Percentiles rank a stretch among this genome's conserved stretches.
phyloP scores from a whole-genome alignment of 2,888 invertebrate species.

The Apoderus coryli region DNA sequence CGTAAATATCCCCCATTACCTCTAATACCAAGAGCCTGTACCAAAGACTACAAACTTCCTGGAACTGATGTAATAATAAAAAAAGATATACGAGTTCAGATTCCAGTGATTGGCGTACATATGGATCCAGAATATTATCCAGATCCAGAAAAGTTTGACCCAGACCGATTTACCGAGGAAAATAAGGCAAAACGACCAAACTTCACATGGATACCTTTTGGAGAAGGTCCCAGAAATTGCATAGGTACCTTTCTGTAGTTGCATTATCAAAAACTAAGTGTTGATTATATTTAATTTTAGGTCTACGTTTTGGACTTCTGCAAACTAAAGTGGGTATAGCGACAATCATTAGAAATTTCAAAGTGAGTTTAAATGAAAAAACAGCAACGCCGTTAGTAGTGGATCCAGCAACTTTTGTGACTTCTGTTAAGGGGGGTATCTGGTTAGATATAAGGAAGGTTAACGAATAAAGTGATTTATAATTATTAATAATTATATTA shows the following conservation, averaged over 20 bases:
- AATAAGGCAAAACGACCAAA: slow-evolving; percentile 7
- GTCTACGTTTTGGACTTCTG: slow-evolving; percentile 3
- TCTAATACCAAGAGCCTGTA: slow-evolving; percentile 17
- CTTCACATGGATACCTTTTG: slow-evolving; percentile 15
- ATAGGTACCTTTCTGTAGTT: too few relatives aligned
- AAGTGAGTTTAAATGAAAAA: slow-evolving; percentile 4
- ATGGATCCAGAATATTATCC: slow-evolving; percentile 25
- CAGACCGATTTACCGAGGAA: slow-evolving; percentile 18
- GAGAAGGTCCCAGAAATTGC: slow-evolving; percentile 17
- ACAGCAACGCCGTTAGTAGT: slow-evolving; percentile 1
- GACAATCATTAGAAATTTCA: slow-evolving; percentile 3
- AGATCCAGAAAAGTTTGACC: slow-evolving; percentile 19
- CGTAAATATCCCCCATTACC: slow-evolving; percentile 26
- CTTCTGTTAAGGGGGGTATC: slow-evolving; percentile 5
- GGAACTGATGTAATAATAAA: slow-evolving; percentile 22
- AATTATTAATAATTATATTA: too few relatives aligned
- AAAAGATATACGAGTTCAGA: slow-evolving; percentile 21
- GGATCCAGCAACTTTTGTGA: slow-evolving; percentile 2
- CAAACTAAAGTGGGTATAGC: slow-evolving; percentile 5
- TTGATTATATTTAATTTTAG: too few relatives aligned
- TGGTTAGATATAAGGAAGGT: slow-evolving; percentile 5
- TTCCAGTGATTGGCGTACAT: slow-evolving; percentile 23
- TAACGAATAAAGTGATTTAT: too few relatives aligned
- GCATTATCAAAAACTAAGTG: too few relatives aligned
- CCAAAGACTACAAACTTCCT: slow-evolving; percentile 22